Conservation (phyloP, 2,888 invertebrate species). For the Camptogramma bilineatum region DNA sequence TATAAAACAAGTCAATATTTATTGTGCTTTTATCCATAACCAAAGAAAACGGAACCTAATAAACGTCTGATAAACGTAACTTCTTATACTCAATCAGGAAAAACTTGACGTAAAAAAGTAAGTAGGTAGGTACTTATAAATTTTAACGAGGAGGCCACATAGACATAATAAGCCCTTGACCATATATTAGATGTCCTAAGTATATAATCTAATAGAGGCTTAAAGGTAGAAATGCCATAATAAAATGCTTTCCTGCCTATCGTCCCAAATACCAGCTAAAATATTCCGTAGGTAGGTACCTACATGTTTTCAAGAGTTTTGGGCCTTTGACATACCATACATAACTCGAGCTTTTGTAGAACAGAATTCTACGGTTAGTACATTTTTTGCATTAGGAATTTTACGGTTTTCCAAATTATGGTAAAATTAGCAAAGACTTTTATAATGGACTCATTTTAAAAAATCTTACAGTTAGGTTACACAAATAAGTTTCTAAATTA, state of each 20-base stretch:
- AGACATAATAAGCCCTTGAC: slow-evolving; percentile 5
- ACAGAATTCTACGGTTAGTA: slow-evolving; percentile 23
- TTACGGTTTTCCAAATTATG: slow-evolving; percentile 8
- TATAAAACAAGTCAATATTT: no score
- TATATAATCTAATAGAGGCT: slow-evolving; percentile 14
- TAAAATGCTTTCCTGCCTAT: slow-evolving; percentile 27
- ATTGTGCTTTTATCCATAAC: no score
- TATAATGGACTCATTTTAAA: no score
- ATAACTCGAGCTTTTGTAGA: slow-evolving; percentile 26
- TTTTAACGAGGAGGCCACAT: not conserved
- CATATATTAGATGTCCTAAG: not conserved
- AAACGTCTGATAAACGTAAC: no score
- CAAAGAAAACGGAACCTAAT: no score
- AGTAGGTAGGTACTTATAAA: no score
- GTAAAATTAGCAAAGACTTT: no score
- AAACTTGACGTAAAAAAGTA: no score
- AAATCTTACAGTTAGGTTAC: no score
- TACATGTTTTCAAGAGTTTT: slow-evolving; percentile 33
- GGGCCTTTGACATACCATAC: slow-evolving; percentile 32
- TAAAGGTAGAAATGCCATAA: slow-evolving; percentile 21
- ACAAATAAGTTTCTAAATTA: no score
- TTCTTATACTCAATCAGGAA: no score
- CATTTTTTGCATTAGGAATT: slow-evolving; percentile 11
- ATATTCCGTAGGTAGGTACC: slow-evolving; percentile 25
- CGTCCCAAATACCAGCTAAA: slow-evolving; percentile 26